Evolutionary conservation across 2,888 invertebrate species (phyloP).

Genomic region (Gryllus longicercus): DNA sequence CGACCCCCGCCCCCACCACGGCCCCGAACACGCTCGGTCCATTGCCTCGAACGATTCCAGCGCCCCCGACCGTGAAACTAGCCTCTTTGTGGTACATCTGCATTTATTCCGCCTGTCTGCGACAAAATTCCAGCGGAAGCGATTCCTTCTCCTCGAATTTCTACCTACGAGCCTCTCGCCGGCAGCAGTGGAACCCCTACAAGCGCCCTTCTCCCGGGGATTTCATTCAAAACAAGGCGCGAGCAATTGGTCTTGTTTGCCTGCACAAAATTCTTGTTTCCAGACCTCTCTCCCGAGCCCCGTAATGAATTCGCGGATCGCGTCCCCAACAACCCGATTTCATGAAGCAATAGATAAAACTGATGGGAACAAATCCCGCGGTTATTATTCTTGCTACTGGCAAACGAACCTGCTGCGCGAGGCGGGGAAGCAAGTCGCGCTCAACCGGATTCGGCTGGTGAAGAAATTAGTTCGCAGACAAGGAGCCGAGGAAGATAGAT

Average conservation of each 20-base stretch:
- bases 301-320: not conserved
- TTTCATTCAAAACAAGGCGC: not conserved
- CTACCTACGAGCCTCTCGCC: not conserved
- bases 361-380: not conserved
- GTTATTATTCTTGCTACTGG: not conserved
- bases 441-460: no score
- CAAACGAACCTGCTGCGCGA: no score
- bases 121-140: not conserved
- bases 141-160: not conserved
- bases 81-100: not conserved
- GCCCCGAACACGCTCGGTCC: not conserved
- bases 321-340: not conserved
- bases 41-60: not conserved
- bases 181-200: not conserved
- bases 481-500: no score
- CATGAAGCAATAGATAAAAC: not conserved
- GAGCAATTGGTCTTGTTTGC: not conserved
- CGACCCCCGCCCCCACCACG: not conserved
- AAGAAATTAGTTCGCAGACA: no score
- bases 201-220: not conserved
- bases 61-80: not conserved
- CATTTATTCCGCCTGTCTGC: not conserved
- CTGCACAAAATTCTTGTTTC: not conserved
- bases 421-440: no score
- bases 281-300: not conserved